Evolutionary conservation across 1,140 invertebrate species (phyloP).

Genomic region (Sycophila sp.): DNA sequence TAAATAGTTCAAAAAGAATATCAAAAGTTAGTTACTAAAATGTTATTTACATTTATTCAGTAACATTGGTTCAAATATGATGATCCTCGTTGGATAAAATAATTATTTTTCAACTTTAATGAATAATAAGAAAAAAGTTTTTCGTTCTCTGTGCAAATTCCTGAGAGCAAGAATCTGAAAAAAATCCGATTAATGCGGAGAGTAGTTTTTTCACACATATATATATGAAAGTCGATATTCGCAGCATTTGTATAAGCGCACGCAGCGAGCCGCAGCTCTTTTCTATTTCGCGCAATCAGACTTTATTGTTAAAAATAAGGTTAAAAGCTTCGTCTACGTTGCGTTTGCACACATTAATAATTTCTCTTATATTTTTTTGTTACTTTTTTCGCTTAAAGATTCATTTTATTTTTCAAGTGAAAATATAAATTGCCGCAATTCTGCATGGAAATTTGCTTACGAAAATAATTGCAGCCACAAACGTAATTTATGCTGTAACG

Average conservation of each 20-base stretch:
- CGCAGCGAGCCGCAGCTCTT: slow-evolving; percentile 15
- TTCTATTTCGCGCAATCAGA: slow-evolving; percentile 8
- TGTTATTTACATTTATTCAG: no score
- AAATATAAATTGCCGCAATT: not conserved
- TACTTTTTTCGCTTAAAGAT: not conserved
- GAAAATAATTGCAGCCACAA: not conserved
- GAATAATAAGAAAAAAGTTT: no score
- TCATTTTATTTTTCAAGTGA: not conserved
- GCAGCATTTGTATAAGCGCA: slow-evolving; percentile 19
- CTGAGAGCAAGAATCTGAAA: no score
- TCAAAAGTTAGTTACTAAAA: no score
- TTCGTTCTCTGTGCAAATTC: slow-evolving; percentile 26
- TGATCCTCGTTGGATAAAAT: no score
- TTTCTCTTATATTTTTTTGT: not conserved
- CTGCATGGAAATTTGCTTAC: not conserved
- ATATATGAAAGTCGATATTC: not conserved
- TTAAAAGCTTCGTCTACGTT: not conserved
- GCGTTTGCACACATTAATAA: not conserved
- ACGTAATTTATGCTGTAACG: no score
- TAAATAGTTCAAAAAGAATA: no score
- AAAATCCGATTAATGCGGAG: no score
- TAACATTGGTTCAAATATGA: no score
- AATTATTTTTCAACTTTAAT: not conserved
- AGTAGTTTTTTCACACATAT: not conserved
- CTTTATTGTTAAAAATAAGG: not conserved